These are phyloP conservation scores for Papilio polyxenes DNA, from an alignment of 1,140 invertebrate genomes.

Conservation along the genomic window DNA sequence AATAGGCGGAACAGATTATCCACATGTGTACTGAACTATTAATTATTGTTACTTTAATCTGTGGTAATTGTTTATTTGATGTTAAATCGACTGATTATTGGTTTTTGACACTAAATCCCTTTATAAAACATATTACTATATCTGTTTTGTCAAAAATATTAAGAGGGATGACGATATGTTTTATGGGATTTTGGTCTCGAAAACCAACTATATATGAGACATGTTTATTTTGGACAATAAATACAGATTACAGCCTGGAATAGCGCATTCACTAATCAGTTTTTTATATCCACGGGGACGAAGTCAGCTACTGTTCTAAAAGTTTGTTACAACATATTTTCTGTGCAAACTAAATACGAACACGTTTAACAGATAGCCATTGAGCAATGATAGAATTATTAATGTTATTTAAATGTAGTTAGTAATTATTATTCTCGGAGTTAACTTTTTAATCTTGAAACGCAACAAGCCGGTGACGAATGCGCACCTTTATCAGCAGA, in stretches of 20 bases:
- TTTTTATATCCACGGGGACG: too few species aligned
- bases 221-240: too few species aligned
- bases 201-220: too few species aligned
- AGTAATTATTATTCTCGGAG: background rate
- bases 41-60: slow-evolving; percentile 35
- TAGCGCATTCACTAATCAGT: too few species aligned
- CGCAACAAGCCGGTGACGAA: slow-evolving; percentile 35
- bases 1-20: slow-evolving; percentile 45
- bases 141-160: too few species aligned
- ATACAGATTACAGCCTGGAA: too few species aligned
- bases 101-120: too few species aligned
- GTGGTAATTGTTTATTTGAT: slow-evolving; percentile 33
- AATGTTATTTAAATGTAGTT: background rate
- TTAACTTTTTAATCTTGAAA: slow-evolving; percentile 40
- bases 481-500: slow-evolving; percentile 52
- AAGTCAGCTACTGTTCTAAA: background rate
- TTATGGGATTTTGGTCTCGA: too few species aligned
- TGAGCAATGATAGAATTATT: background rate
- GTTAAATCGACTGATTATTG: background rate
- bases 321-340: background rate
- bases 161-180: too few species aligned
- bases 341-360: background rate
- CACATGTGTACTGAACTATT: slow-evolving; percentile 43
- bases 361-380: background rate
- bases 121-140: too few species aligned